Percentiles rank a stretch among this genome's conserved stretches.
Evolutionary conservation across 2,888 invertebrate genomes (phyloP).

Genomic region (Thecophora atra): DNA sequence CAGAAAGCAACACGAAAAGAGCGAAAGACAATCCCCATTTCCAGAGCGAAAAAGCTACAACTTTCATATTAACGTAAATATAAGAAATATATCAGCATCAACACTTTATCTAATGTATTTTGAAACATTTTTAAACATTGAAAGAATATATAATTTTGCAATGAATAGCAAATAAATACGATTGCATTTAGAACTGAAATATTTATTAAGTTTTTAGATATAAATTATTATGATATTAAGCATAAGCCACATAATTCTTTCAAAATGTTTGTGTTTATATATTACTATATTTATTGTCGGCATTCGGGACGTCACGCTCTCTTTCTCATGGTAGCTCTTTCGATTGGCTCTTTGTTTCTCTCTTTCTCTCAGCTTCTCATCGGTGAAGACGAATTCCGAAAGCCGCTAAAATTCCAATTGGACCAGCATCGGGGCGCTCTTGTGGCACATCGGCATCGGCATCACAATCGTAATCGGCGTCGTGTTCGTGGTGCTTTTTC

Average conservation of each 20-base stretch:
- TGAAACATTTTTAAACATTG: neutral
- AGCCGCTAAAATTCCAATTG: conserved; percentile 10
- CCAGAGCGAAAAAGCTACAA: neutral
- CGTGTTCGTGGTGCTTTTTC: conserved; percentile 6
- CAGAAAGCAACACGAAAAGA: neutral
- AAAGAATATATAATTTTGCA: neutral
- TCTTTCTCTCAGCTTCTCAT: neutral
- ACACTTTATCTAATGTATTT: neutral
- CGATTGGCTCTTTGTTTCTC: too few species aligned
- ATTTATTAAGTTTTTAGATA: neutral
- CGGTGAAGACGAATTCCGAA: neutral
- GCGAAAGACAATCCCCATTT: neutral
- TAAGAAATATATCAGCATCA: neutral
- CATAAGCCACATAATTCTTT: too few species aligned
- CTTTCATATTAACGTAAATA: neutral
- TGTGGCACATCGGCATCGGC: conserved; percentile 1
- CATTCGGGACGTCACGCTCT: too few species aligned
- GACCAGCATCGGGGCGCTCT: conserved; percentile 17
- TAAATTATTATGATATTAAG: neutral
- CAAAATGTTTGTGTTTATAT: too few species aligned
- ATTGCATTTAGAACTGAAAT: neutral
- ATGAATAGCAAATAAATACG: neutral
- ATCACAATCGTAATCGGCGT: neutral
- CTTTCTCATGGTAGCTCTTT: neutral
- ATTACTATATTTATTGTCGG: too few species aligned